Base-by-base conservation (phyloP, 2,888 invertebrate species). In the Phaedon cochleariae region DNA sequence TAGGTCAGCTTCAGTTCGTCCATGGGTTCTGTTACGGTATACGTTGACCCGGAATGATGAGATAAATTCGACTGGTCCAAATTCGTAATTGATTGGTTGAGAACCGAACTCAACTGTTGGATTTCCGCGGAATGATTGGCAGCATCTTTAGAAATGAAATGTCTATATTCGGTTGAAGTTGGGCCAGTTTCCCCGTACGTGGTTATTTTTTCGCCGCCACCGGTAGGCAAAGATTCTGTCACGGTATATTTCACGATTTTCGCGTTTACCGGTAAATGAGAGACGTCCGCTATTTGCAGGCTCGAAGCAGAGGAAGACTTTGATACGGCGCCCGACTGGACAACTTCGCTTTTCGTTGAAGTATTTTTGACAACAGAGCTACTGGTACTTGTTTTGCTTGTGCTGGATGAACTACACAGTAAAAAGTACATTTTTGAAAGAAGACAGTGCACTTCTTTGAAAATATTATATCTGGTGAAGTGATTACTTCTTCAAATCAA, bases 1-100 rank as follows among this genome's bases (percentile, higher is more conserved):
- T 80, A 79, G 7, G 78, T 79, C 21, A 81, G 61, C 59, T 77
- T 78, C 7, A 76, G 48, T 69, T 83, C 83, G 59, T 84, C 83
- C 70, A 78, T 79, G 0, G 84, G 84, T 73, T 84, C 84, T 7
- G 81, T 80, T 0, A 84, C 83, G 10, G 81, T 82, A 67, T 84
- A 84, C 3, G 81, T 81, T 6, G 81, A 79, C 5, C 77, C 79
- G 2, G 81, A 81, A 37, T 76, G 79, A 55, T 77, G 74, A 4
- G 81, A 81, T 58, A 82, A 66, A 70, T 82, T 81, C 1, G 81
- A 83, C 64, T 78, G 76, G 65, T 82, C 80, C 18, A 82, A 65
- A 20, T 76, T 79, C 6, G 80, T 76, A 6, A 76, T 80, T 0
- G 83, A 83, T 62, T 79, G 77, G 67, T 83, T 81, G 34, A 82